Base-by-base conservation (phyloP, 1,140 invertebrate genomes). In the Procambarus clarkii region DNA sequence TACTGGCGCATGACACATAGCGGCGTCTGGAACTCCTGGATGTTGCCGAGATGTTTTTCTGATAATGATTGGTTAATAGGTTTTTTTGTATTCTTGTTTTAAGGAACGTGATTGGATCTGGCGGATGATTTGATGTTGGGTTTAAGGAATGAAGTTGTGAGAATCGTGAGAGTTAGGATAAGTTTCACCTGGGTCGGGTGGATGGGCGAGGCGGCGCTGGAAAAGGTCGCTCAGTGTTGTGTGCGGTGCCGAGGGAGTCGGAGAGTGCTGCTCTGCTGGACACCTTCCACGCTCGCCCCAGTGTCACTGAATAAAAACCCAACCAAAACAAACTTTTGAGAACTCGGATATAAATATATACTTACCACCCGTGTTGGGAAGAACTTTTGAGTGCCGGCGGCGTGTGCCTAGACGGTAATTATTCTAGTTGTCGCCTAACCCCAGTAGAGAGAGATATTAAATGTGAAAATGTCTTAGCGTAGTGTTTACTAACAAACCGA, bases 181-280 rank as follows among this genome's bases (percentile, higher is more conserved):
- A 54, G 77, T 46, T 79, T 46, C 45, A 79, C 45, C 45, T 79
- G 77, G 13, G 48, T 13, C 3, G 48, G 48, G 45, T 79, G 77
- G 44, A 11, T 48, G 44, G 77, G 48, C 13, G 24, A 8, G 24
- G 69, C 34, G 69, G n/a, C 5, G 21, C 69, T 74, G 69, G 69
- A 74, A 74, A 74, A 74, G 69, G 69, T 74, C 24, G n/a, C 24
- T 74, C 69, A 74, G 69, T 74, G 69, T 74, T 74, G n/a, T 74
- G n/a, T 74, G 69, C 8, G 24, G 69, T 74, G 69, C 21, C n/a
- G 69, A 74, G 69, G 69, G 69, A 34, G 69, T 34, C 8, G 50
- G 50, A 9, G 50, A 9, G 50, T 54, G 50, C 50, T 54, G 50
- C 50, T 54, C 50, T 13, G 50, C 34, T 34, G 34, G 34, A 34